Evolutionary conservation across 1,140 invertebrate species (phyloP), one percentile per base, ranked within the genome.

Genomic region (Drosophila pandora): DNA sequence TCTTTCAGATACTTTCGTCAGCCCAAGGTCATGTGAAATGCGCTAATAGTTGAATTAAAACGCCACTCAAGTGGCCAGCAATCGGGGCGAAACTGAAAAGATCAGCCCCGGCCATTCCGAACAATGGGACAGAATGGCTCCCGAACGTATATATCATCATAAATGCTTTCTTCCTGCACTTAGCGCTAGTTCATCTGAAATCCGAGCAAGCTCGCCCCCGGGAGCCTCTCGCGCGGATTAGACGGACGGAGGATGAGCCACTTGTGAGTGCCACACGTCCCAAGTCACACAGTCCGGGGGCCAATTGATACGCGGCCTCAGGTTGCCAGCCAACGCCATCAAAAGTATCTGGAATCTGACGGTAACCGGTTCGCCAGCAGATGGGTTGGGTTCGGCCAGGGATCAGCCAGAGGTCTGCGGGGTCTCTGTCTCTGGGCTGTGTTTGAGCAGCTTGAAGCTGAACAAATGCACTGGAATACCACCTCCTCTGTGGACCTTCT

Each of bases 131-230:
- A 48, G 21, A 39, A 69, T 49, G 37, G 52, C 32, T 57, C 47
- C 45, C 50, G 56, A 61, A 55, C 56, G 34, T 37, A 37, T 48
- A 68, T 63, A 68, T 79, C 57, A 81, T 76, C 54, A 72, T 88
- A 88, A 88, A 88, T 79, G 83, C 79, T 79, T 83, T 88, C 83
- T 79, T 88, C 83, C 83, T 88, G 83, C 83, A 67, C 65, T 88
- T 88, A 84, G 76, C 45, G 58, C 57, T 72, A 63, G 77, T 69
- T 68, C 58, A 68, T 39, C 41, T 47, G 41, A 45, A 55, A 28
- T 55, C 56, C 28, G 17, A 17, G 28, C 21, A 43, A 61, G 45
- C 49, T 9, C 37, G 12, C 53, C 62, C 61, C 43, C 48, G 10
- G 63, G 48, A 49, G 65, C 45, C 57, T 83, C 61, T 60, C 30